Percentiles rank a stretch among this genome's conserved stretches.
These are phyloP conservation scores for Leptosomus discolor DNA, from an alignment of 2,113 vertebrate species.

Conservation along the genomic window DNA sequence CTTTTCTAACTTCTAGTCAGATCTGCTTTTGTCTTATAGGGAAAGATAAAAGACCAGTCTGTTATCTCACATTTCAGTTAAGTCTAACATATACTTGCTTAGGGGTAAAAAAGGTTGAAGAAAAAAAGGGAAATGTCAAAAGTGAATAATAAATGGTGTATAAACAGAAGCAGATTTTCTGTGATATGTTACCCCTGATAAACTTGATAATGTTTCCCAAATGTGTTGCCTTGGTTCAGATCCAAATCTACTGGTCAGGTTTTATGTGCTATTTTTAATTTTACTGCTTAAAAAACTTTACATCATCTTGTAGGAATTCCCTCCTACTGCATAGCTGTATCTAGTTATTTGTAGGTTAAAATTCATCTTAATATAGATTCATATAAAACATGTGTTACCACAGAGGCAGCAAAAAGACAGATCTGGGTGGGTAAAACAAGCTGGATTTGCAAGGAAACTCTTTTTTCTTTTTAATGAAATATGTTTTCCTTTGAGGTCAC, in stretches of 20 bases:
- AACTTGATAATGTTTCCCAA: constrained; percentile 84
- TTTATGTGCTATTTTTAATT: constrained; percentile 80
- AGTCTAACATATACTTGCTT: constrained; percentile 75
- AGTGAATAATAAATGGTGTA: constrained; percentile 80
- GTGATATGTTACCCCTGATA: constrained; percentile 75
- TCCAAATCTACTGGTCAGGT: constrained; percentile 67
- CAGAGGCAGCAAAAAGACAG: constrained; percentile 65
- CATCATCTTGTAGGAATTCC: constrained; percentile 79
- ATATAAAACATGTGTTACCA: constrained; percentile 85
- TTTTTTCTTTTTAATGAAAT: constrained; percentile 66
- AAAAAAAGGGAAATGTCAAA: constrained; percentile 82
- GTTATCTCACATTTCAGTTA: constrained; percentile 74
- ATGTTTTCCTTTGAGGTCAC: constrained; percentile 60
- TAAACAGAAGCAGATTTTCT: constrained; percentile 85
- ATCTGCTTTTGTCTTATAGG: constrained; percentile 52
- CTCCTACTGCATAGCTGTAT: constrained; percentile 80
- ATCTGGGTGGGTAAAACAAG: constrained; percentile 63
- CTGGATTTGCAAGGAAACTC: constrained; percentile 62
- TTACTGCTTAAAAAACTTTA: constrained; percentile 77
- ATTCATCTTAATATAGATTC: constrained; percentile 85
- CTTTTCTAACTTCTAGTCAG: constrained; percentile 62
- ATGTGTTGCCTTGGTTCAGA: constrained; percentile 73
- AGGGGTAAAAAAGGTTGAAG: constrained; percentile 68
- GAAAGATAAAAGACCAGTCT: constrained; percentile 30
- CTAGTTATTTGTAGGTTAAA: constrained; percentile 84